Conservation (phyloP, 2,113 vertebrate genomes). For the Lophura nycthemera region DNA sequence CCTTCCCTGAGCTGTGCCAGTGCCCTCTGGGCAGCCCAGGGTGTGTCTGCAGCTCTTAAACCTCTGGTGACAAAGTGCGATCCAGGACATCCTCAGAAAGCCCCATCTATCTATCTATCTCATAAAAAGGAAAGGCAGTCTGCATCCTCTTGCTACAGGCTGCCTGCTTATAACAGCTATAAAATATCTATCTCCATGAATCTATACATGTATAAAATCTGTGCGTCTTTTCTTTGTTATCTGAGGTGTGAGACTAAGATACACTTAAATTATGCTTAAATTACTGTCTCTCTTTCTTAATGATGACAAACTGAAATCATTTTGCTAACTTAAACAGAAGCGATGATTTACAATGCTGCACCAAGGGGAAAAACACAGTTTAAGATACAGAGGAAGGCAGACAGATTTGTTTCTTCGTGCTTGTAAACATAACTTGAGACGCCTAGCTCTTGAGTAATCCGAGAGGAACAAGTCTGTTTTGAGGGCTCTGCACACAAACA, state of each 20-base stretch:
- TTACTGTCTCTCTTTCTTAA: background rate
- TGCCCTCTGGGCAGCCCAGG: background rate
- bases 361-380: background rate
- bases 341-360: background rate
- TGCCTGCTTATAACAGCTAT: background rate
- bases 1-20: background rate
- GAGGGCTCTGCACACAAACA: background rate
- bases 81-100: background rate
- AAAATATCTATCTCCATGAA: background rate
- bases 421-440: background rate
- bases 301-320: constrained; percentile 8
- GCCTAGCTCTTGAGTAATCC: background rate
- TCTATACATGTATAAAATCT: background rate
- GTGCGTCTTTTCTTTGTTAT: background rate
- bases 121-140: background rate
- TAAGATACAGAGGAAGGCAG: constrained; percentile 4
- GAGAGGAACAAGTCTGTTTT: background rate
- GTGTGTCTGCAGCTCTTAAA: background rate
- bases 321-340: constrained; percentile 17
- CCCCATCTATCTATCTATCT: background rate
- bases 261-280: background rate
- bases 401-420: background rate
- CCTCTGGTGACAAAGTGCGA: background rate
- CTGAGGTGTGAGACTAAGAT: background rate
- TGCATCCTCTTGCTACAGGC: background rate